Evolutionary conservation across 2,113 vertebrate genomes (phyloP).

Genomic region (Hemibagrus wyckioides): DNA sequence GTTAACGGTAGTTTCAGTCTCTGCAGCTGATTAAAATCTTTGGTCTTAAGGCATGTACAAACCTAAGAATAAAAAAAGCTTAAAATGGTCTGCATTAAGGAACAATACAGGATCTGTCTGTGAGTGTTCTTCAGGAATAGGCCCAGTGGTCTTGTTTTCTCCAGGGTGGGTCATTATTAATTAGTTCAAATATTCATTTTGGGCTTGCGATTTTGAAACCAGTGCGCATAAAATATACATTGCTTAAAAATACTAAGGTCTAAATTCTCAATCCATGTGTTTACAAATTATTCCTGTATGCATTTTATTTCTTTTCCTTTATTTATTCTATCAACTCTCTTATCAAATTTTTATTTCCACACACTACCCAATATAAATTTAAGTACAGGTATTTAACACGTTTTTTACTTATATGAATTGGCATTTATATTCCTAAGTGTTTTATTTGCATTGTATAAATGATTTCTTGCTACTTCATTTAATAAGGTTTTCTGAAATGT

Average conservation of each 20-base stretch:
- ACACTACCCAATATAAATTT: neutral
- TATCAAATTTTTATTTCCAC: neutral
- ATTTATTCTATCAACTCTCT: neutral
- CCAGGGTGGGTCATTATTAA: too few species aligned
- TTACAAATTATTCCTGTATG: neutral
- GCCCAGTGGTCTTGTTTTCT: neutral
- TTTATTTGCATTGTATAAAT: neutral
- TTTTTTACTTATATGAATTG: constrained; percentile 25
- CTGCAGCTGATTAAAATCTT: neutral
- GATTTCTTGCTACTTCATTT: neutral
- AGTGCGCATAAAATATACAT: too few species aligned
- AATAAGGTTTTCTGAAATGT: neutral
- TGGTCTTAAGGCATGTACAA: neutral
- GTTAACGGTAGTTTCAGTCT: neutral
- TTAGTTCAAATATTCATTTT: too few species aligned
- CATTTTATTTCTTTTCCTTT: too few species aligned
- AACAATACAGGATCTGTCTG: too few species aligned
- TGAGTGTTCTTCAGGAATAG: neutral
- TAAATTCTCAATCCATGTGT: neutral
- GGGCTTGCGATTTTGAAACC: too few species aligned
- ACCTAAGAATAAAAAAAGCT: neutral
- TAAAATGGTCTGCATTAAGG: neutral
- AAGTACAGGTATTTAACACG: neutral
- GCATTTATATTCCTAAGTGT: neutral
- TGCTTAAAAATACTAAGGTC: neutral